Evolutionary conservation across 2,797 vertebrate genomes (phyloP).

Genomic region (Cyprinodon diabolis): DNA sequence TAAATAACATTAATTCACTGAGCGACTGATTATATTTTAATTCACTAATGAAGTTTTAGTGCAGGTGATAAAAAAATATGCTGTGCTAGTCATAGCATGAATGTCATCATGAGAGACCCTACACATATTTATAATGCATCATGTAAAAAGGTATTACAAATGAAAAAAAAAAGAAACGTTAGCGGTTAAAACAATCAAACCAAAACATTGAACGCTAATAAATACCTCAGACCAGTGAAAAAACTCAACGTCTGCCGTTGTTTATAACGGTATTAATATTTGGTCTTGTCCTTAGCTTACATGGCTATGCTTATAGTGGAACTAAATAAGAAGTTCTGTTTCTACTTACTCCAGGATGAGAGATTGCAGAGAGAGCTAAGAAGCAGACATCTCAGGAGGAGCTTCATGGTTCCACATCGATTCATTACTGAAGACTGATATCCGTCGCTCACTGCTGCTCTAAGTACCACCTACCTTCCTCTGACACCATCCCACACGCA

Average conservation of each 20-base stretch:
- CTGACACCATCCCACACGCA: not conserved
- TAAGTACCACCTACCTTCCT: conserved; percentile 3
- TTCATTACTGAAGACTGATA: not conserved
- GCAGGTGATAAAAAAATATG: not conserved
- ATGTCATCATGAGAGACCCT: not conserved
- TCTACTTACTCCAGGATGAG: conserved; percentile 62
- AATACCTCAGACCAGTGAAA: not conserved
- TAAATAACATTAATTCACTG: too few relatives aligned
- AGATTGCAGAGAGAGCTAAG: conserved; percentile 39
- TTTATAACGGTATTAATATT: not conserved
- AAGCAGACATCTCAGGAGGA: conserved; percentile 42
- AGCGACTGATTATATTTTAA: not conserved
- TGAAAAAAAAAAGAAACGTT: not conserved
- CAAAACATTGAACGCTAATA: not conserved
- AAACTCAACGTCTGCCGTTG: not conserved
- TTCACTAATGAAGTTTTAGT: not conserved
- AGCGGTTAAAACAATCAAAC: not conserved
- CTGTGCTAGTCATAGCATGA: not conserved
- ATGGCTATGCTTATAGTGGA: accelerated
- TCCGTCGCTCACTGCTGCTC: not conserved
- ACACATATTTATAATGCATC: not conserved
- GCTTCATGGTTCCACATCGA: conserved; percentile 53
- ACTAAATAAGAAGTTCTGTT: not conserved
- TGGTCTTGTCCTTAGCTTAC: not conserved
- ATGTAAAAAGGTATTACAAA: not conserved